phyloP scores from a whole-genome alignment of 2,797 vertebrate genomes.

The Apogon hyalosoma region DNA sequence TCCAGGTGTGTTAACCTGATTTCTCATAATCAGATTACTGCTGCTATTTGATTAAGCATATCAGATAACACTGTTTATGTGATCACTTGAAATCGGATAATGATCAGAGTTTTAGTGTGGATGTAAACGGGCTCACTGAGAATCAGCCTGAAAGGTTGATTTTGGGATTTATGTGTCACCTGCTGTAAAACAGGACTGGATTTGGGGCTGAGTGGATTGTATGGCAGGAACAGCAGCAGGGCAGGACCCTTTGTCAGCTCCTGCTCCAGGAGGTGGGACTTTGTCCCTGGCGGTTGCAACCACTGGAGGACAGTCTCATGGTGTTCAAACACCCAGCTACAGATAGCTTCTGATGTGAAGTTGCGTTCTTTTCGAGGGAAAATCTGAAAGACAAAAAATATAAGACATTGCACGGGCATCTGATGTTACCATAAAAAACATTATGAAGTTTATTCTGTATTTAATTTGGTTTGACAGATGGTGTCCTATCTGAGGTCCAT shows the following conservation, averaged over 20 bases:
- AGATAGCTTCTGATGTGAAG: constrained; percentile 92
- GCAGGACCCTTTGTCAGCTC: constrained; percentile 95
- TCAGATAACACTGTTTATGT: too few relatives aligned
- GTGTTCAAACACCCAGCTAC: constrained; percentile 92
- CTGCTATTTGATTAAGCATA: too few relatives aligned
- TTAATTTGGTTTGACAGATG: background rate
- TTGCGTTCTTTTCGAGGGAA: constrained; percentile 88
- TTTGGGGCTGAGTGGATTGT: constrained; percentile 86
- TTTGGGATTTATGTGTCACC: constrained; percentile 78
- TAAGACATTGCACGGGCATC: too few relatives aligned
- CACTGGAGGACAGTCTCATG: constrained; percentile 84
- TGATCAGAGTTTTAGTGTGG: too few relatives aligned
- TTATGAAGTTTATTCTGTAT: background rate
- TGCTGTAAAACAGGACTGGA: constrained; percentile 86
- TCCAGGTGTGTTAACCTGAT: too few relatives aligned
- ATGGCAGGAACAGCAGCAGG: constrained; percentile 92
- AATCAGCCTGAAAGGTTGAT: too few relatives aligned
- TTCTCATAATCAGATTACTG: too few relatives aligned
- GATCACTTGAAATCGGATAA: too few relatives aligned
- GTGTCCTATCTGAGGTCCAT: background rate
- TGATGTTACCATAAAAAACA: too few relatives aligned
- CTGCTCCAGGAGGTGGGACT: constrained; percentile 79
- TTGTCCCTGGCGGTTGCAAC: constrained; percentile 80
- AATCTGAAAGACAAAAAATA: constrained; percentile 76
- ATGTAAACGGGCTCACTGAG: too few relatives aligned